Evolutionary conservation across 2,113 vertebrate genomes (phyloP), one percentile per base, ranked within the genome.

Genomic region (Paracanthobrama guichenoti): DNA sequence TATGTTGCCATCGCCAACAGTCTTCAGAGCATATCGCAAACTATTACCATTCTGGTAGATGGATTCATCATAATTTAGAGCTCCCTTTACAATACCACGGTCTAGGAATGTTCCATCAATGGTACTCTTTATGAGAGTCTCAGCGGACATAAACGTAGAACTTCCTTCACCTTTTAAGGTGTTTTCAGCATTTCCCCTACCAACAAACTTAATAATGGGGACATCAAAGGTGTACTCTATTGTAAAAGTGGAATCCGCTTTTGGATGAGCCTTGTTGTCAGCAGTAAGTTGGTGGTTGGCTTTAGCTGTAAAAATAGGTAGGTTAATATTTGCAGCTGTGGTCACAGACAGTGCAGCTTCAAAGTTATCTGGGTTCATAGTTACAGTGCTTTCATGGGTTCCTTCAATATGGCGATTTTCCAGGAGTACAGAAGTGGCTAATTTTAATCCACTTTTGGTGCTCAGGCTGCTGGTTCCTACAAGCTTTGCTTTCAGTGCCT

Each of bases 391-490:
- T 85, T 96, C 93, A 84, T 98, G 97, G 82, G 90, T 95, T 83
- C 96, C 96, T 83, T 93, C 92, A 66, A 97, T 82, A 76, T 94
- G 94, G 80, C 64, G 89, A 90, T 95, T 96, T 86, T 90, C 94
- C 79, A 98, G 89, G 46, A 96, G 95, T 50, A 98, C 67, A 53
- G 95, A 95, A 79, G 94, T 96, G 83, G 97, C 96, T 87, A 98
- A 66, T 88, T 97, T 99, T 79, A 97, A 35, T 5, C 96, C 96
- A 59, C 95, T 95, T 88, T 95, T 96, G 67, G 92, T 95, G 35
- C 94, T 96, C 84, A 99, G 89, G 53, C 95, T 96, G 73, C 95
- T 95, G 59, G 96, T 97, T 46, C 96, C 96, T 87, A 96, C 96
- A 86, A 98, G 91, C 86, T 96, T 97, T 86, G 95, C 96, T 48